Evolutionary conservation across 1,140 invertebrate genomes (phyloP).

Genomic region (Papilio xuthus): DNA sequence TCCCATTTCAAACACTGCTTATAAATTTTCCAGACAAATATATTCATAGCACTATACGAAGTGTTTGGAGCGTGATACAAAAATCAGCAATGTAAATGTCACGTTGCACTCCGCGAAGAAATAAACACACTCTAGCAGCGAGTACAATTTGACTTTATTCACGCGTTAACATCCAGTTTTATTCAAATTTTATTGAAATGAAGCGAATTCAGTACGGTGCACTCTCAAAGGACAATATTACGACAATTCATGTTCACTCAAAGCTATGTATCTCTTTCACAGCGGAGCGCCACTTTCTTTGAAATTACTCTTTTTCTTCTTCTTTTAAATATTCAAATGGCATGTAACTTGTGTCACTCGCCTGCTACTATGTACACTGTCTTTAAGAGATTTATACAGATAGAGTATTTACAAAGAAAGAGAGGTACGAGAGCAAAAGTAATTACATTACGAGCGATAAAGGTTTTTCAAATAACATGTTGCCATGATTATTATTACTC

Average conservation of each 20-base stretch:
- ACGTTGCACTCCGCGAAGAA: constrained; percentile 32
- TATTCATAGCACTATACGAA: constrained; percentile 15
- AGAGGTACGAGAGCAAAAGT: background rate
- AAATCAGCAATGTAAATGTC: constrained; percentile 38
- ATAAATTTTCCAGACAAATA: constrained; percentile 2
- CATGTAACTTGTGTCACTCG: constrained; percentile 10
- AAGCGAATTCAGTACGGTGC: constrained; percentile 29
- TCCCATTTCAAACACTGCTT: background rate
- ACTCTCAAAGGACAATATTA: constrained; percentile 62
- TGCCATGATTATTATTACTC: background rate
- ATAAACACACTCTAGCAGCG: constrained; percentile 16
- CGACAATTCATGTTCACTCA: constrained; percentile 60
- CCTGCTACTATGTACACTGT: background rate
- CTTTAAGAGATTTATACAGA: background rate
- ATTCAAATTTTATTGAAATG: constrained; percentile 40
- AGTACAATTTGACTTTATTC: constrained; percentile 37
- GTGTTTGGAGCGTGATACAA: background rate
- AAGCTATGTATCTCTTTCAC: constrained; percentile 57
- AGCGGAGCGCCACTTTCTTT: constrained; percentile 37
- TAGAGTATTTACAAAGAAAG: background rate
- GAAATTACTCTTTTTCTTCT: constrained; percentile 16
- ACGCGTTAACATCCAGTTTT: constrained; percentile 36
- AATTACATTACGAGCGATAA: background rate
- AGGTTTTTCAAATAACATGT: background rate
- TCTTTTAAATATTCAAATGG: constrained; percentile 28